Base-by-base conservation (phyloP, 2,113 vertebrate genomes). In the Mormoops blainvillei region DNA sequence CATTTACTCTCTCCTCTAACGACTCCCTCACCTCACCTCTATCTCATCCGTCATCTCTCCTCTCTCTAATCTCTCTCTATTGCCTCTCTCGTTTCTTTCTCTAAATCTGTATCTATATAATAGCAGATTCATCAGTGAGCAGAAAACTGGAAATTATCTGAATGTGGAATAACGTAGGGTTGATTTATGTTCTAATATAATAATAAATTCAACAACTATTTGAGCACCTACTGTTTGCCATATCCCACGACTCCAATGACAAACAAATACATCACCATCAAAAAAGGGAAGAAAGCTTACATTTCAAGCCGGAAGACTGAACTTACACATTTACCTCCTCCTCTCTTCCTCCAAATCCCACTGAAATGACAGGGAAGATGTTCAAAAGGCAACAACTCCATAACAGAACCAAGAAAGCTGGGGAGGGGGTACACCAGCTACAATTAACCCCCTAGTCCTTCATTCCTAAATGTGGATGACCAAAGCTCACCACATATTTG, bases 171-270 rank as follows among this genome's bases (percentile, higher is more conserved):
- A 65, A 65, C 38, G 33, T 52, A 43, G 31, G 18, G 15, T 28
- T 58, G 48, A 36, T 77, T 58, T 96, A 65, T 73, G 41, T 58
- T 80, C 26, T 80, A 48, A 73, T 78, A 22, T 56, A 38, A n/a
- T 50, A 38, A 10, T 70, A 78, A 38, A 50, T 18, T 18, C 65
- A 41, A 43, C 9, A 61, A 70, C 56, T 74, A 41, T 43, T 28
- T 71, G 38, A 80, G 13, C 36, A 50, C 33, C 36, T 18, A 0
- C 18, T 56, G n/a, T 54, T 14, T 76, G 63, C 45, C 16, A 84
- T 33, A 31, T 6, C 5, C 13, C 2, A 0, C 4, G 71, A 71
- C 48, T 6, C 5, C 13, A 1, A 0, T 5, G 71, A 71, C 48
- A 77, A 58, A 45, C 36, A 78, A 65, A 78, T 7, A 11, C 12